phyloP scores from a whole-genome alignment of 37 sponge, comb jelly and placozoan species.

The Cliona cf. orientalis region DNA sequence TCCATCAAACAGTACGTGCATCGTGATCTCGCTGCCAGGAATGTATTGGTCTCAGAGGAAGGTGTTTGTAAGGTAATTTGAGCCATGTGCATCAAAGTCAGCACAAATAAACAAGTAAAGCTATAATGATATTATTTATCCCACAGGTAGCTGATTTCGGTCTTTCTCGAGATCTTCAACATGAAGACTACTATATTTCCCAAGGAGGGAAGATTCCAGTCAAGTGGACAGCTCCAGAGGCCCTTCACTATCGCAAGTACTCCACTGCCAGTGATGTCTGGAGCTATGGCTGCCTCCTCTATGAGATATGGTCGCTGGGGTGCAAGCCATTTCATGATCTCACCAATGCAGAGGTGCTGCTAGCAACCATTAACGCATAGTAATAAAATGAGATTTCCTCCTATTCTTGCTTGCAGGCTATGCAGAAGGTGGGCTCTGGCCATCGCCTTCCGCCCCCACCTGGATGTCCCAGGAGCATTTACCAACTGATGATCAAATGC shows the following conservation, averaged over 20 bases:
- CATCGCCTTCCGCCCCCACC: constrained; percentile 37
- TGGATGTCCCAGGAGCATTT: constrained; percentile 36
- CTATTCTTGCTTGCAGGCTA: neutral
- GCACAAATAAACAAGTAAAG: neutral
- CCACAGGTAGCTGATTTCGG: constrained; percentile 58
- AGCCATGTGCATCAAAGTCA: constrained; percentile 6
- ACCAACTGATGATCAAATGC: constrained; percentile 32
- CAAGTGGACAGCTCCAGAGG: constrained; percentile 70
- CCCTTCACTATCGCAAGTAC: constrained; percentile 54
- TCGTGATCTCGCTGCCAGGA: constrained; percentile 52
- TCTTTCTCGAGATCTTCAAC: constrained; percentile 22
- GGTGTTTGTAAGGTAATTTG: constrained; percentile 37
- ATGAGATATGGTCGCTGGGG: constrained; percentile 65
- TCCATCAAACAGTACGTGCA: constrained; percentile 37
- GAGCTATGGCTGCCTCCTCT: constrained; percentile 54
- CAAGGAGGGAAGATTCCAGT: constrained; percentile 51
- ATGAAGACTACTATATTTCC: constrained; percentile 35
- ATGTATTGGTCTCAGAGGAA: constrained; percentile 35
- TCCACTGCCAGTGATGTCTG: constrained; percentile 67
- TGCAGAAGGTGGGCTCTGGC: neutral
- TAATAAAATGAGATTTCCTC: neutral
- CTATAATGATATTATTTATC: neutral
- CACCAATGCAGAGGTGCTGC: constrained; percentile 37
- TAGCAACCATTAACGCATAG: no score
- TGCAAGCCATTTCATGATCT: constrained; percentile 34